Base-by-base conservation (phyloP, 2,113 vertebrate species). In the Arenaria interpres region DNA sequence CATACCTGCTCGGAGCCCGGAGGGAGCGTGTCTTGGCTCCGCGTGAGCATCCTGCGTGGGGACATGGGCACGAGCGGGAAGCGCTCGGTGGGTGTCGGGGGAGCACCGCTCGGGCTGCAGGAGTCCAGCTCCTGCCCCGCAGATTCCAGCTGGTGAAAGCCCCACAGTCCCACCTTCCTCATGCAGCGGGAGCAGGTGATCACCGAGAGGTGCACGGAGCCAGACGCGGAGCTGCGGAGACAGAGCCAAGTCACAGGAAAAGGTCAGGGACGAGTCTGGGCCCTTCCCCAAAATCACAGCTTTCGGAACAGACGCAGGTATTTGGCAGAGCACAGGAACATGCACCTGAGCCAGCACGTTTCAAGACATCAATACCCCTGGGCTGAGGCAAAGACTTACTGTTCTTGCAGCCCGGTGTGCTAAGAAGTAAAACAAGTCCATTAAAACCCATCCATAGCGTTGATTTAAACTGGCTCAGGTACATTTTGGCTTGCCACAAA, bases 161-260 rank as follows among this genome's bases (percentile, higher is more conserved):
- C 98, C 99, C 99, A 99, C 45, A 99, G 97, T 11, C 99, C 99
- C 71, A 99, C 99, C 78, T 98, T 99, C 91, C 99, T 98, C 98
- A 99, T 98, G 94, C 99, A 99, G 88, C 98, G 99, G 8, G 98
- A 98, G 93, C 99, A 99, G 53, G 96, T 97, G 95, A 99, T 98
- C 68, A 99, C 98, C 0, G 99, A 98, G 14, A 99, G 98, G 48
- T 97, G 98, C 95, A 98, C 50, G 2, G 98, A 96, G 13, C 98
- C 97, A 6, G 98, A 74, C 5, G 96, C 50, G 18, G 98, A 85
- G 25, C 99, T 99, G 87, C 2, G 1, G 67, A 81, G 24, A 96
- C 10, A 80, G 32, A 76, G 46, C 21, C 74, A 80, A 35, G n/a
- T 1, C 32, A 22, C 0, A 12, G 46, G 63, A 54, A 14, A 35